These are phyloP conservation scores for Drosophila limbata DNA, from an alignment of 2,888 invertebrate species.

Conservation along the genomic window DNA sequence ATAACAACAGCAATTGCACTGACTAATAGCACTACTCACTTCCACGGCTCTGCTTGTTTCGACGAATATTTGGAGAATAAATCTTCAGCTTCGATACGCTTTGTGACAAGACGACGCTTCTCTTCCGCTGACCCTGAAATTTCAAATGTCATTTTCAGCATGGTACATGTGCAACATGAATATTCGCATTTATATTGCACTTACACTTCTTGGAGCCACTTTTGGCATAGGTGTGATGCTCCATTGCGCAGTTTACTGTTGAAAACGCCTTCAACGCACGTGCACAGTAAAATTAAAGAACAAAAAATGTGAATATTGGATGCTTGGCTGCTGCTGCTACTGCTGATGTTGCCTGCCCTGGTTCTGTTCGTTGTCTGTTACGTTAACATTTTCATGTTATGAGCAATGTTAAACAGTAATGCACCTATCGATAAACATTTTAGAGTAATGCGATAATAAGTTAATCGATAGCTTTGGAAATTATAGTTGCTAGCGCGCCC, in stretches of 20 bases:
- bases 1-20: background rate
- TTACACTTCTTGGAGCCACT: slow-evolving; percentile 81
- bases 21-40: slow-evolving; percentile 70
- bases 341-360: slow-evolving; percentile 38
- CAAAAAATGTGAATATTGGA: slow-evolving; percentile 39
- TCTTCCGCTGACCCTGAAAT: slow-evolving; percentile 82
- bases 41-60: slow-evolving; percentile 81
- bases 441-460: background rate
- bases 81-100: slow-evolving; percentile 80
- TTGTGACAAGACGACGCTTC: slow-evolving; percentile 79
- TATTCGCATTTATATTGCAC: slow-evolving; percentile 34
- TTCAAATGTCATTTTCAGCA: background rate
- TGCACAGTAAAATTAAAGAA: slow-evolving; percentile 45
- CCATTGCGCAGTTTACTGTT: slow-evolving; percentile 64
- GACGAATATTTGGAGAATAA: slow-evolving; percentile 79
- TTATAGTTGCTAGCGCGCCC: slow-evolving; percentile 4
- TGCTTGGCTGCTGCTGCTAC: slow-evolving; percentile 34
- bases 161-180: background rate
- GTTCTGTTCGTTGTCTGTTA: slow-evolving; percentile 34
- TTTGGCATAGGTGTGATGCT: slow-evolving; percentile 83
- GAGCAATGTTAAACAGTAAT: background rate
- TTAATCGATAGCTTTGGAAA: background rate
- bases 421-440: slow-evolving; percentile 40
- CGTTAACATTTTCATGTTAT: slow-evolving; percentile 37
- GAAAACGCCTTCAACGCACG: slow-evolving; percentile 46